Percentiles rank a stretch among this genome's conserved stretches.
phyloP scores from a whole-genome alignment of 2,113 vertebrate species.

The Ceyx melanurus region DNA sequence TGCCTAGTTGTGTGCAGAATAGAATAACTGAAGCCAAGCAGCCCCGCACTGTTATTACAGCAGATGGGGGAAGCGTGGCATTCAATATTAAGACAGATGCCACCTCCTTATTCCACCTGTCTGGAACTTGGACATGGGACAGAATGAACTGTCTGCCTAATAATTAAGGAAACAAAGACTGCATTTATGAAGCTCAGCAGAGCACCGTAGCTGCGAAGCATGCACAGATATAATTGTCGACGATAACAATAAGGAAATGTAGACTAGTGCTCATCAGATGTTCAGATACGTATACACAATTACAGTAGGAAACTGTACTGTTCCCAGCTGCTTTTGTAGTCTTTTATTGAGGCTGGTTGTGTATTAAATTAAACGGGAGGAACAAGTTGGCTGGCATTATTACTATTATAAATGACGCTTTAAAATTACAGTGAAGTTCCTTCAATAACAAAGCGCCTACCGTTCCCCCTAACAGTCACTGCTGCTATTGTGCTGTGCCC shows the following conservation, averaged over 20 bases:
- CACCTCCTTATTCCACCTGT: slow-evolving; percentile 87
- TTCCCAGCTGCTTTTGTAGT: slow-evolving; percentile 63
- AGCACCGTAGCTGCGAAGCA: slow-evolving; percentile 64
- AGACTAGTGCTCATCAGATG: slow-evolving; percentile 60
- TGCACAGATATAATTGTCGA: slow-evolving; percentile 72
- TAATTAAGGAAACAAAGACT: slow-evolving; percentile 79
- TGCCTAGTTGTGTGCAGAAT: slow-evolving; percentile 72
- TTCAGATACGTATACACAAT: slow-evolving; percentile 40
- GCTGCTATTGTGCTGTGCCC: slow-evolving; percentile 64
- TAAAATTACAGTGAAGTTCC: slow-evolving; percentile 71
- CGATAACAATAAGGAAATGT: slow-evolving; percentile 65
- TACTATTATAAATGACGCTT: slow-evolving; percentile 71
- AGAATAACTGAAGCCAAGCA: slow-evolving; percentile 81
- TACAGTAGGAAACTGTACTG: slow-evolving; percentile 53
- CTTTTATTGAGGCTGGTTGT: slow-evolving; percentile 66
- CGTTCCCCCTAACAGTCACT: slow-evolving; percentile 56
- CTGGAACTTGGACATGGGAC: slow-evolving; percentile 85
- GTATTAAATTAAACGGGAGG: slow-evolving; percentile 63
- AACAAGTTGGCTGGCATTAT: slow-evolving; percentile 57
- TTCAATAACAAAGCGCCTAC: slow-evolving; percentile 64
- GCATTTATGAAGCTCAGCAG: slow-evolving; percentile 75
- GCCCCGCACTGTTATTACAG: slow-evolving; percentile 76
- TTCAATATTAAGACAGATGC: slow-evolving; percentile 89
- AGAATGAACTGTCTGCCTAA: slow-evolving; percentile 82
- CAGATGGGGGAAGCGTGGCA: slow-evolving; percentile 88